Evolutionary conservation across 2,113 vertebrate genomes (phyloP).

Genomic region (Numenius arquata): DNA sequence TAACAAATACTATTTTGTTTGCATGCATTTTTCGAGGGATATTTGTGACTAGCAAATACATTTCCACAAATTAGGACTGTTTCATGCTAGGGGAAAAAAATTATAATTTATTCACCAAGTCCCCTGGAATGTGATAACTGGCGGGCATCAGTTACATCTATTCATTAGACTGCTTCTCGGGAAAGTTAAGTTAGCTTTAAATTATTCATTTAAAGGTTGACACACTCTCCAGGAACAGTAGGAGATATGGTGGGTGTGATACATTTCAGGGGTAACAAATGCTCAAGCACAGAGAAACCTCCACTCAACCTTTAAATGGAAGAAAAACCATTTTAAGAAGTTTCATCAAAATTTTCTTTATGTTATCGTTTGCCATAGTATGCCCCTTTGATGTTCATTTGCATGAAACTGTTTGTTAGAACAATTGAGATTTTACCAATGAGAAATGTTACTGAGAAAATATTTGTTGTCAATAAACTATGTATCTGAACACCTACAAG

Average conservation of each 20-base stretch:
- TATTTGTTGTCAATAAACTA: not conserved
- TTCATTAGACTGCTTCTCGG: not conserved
- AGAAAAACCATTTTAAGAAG: not conserved
- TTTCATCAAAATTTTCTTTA: not conserved
- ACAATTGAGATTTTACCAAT: not conserved
- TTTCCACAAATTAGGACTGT: not conserved
- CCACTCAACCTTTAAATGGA: not conserved
- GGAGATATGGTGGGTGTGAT: constrained; percentile 26
- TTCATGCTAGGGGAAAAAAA: not conserved
- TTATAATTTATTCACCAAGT: constrained; percentile 15
- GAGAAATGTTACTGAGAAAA: not conserved
- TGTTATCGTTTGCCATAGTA: not conserved
- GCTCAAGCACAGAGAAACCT: not conserved
- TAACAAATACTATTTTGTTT: not conserved
- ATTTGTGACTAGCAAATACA: not conserved
- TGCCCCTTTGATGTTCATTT: not conserved
- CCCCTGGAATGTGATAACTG: constrained; percentile 13
- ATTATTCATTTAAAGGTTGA: constrained; percentile 41
- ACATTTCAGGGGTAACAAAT: constrained; percentile 21
- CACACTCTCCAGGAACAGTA: constrained; percentile 6
- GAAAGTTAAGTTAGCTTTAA: constrained; percentile 38
- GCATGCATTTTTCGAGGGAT: not conserved
- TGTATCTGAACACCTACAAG: not conserved
- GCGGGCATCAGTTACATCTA: not conserved
- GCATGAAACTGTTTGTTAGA: not conserved